Percentiles rank a stretch among this genome's conserved stretches.
Evolutionary conservation across 2,888 invertebrate species (phyloP).

Genomic region (Nematopogon swammerdamellus): DNA sequence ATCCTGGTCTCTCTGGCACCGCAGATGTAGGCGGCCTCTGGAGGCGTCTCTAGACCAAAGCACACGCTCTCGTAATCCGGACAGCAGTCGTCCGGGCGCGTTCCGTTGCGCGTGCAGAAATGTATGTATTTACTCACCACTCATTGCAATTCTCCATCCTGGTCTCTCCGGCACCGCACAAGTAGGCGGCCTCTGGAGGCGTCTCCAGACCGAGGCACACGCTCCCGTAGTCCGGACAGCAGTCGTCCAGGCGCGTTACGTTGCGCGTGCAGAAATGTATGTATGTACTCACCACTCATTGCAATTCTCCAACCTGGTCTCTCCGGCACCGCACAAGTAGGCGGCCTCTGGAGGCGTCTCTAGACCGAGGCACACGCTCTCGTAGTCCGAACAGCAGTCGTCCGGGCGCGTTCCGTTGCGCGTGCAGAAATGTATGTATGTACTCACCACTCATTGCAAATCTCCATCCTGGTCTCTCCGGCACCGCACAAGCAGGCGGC

Average conservation of each 20-base stretch:
- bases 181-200: constrained; percentile 16
- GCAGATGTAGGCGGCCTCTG: constrained; percentile 21
- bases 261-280: constrained; percentile 86
- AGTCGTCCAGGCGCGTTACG: constrained; percentile 74
- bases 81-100: constrained; percentile 86
- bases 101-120: constrained; percentile 76
- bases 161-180: constrained; percentile 47
- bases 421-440: too few species aligned
- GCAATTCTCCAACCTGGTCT: too few species aligned
- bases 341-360: too few species aligned
- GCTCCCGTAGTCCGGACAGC: constrained; percentile 87
- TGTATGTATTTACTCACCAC: too few species aligned
- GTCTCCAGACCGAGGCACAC: constrained; percentile 59
- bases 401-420: constrained; percentile 68
- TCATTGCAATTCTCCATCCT: constrained; percentile 67
- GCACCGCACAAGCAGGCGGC: too few species aligned
- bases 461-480: too few species aligned
- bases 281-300: too few species aligned
- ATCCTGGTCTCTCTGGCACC: constrained; percentile 44
- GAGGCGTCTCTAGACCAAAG: constrained; percentile 31
- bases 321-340: too few species aligned
- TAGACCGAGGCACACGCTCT: constrained; percentile 63
- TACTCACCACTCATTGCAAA: too few species aligned
- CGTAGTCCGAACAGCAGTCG: constrained; percentile 93
- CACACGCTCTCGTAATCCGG: constrained; percentile 85